Conservation (phyloP, 2,113 vertebrate genomes). For the Notarius quadriscutis region DNA sequence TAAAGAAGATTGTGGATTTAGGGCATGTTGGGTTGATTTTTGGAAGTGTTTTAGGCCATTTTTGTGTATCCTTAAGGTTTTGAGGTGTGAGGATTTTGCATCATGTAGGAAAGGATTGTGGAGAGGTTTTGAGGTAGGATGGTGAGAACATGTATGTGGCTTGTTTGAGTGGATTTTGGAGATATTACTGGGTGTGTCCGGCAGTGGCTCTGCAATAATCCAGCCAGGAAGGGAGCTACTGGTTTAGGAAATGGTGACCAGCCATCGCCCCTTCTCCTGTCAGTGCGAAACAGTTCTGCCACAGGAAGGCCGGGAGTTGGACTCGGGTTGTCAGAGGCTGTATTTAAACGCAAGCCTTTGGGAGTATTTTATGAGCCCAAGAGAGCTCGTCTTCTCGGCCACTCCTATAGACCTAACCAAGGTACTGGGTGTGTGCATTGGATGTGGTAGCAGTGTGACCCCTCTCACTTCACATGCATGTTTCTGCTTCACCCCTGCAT, state of each 20-base stretch:
- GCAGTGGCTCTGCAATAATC: too few relatives aligned
- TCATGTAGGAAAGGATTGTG: not conserved
- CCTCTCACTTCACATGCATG: constrained; percentile 65
- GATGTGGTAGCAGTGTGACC: constrained; percentile 27
- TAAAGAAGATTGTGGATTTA: not conserved
- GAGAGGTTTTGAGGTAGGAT: not conserved
- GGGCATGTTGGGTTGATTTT: not conserved
- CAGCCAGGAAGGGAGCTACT: too few relatives aligned
- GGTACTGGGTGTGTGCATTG: not conserved
- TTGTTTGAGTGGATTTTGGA: not conserved
- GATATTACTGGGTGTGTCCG: not conserved
- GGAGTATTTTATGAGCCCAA: too few relatives aligned
- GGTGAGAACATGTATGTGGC: not conserved
- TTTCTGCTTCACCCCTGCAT: constrained; percentile 72
- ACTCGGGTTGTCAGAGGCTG: too few relatives aligned
- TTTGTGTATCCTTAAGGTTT: not conserved
- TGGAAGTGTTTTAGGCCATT: not conserved
- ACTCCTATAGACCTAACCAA: too few relatives aligned
- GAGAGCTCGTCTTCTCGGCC: too few relatives aligned
- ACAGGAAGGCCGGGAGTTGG: too few relatives aligned
- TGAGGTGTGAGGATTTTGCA: not conserved
- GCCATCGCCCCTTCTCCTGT: too few relatives aligned
- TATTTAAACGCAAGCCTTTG: too few relatives aligned
- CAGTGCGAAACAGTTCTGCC: too few relatives aligned
- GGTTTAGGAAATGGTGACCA: too few relatives aligned